phyloP scores from a whole-genome alignment of 2,888 invertebrate genomes.

The Megalurothrips usitatus region DNA sequence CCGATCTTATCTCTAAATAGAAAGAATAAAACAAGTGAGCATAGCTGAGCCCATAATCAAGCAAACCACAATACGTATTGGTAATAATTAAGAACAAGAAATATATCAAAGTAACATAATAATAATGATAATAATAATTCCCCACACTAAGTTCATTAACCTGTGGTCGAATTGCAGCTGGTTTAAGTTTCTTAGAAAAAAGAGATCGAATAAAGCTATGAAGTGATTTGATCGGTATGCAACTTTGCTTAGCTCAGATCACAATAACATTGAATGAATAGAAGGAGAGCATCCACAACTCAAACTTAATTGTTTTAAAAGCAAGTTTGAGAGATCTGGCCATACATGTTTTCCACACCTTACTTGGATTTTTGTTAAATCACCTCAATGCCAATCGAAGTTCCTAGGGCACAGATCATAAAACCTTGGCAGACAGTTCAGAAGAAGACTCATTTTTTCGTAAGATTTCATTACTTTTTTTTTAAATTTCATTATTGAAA shows the following conservation, averaged over 20 bases:
- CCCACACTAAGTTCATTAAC: slow-evolving; percentile 20
- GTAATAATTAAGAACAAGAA: slow-evolving; percentile 37
- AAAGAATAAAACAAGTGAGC: slow-evolving; percentile 26
- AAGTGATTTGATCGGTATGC: slow-evolving; percentile 13
- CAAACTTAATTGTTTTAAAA: neutral
- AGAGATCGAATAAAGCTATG: neutral
- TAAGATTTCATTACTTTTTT: slow-evolving; percentile 16
- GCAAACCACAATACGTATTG: slow-evolving; percentile 37
- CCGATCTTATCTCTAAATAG: slow-evolving; percentile 25
- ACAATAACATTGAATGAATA: neutral
- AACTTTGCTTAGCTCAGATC: slow-evolving; percentile 8
- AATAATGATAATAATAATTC: slow-evolving; percentile 21
- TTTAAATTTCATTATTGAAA: slow-evolving; percentile 22
- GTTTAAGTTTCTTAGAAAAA: slow-evolving; percentile 22
- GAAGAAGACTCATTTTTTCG: slow-evolving; percentile 19
- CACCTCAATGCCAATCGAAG: slow-evolving; percentile 13
- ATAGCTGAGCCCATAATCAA: slow-evolving; percentile 36
- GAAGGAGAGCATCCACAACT: neutral
- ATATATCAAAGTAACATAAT: slow-evolving; percentile 36
- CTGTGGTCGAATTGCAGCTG: slow-evolving; percentile 21
- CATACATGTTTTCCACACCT: neutral
- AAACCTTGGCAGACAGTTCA: slow-evolving; percentile 21
- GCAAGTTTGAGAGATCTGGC: slow-evolving; percentile 24
- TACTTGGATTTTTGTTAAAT: neutral
- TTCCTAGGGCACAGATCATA: slow-evolving; percentile 21